Conservation (phyloP, 2,888 invertebrate species). For the Rhaphigaster nebulosa region DNA sequence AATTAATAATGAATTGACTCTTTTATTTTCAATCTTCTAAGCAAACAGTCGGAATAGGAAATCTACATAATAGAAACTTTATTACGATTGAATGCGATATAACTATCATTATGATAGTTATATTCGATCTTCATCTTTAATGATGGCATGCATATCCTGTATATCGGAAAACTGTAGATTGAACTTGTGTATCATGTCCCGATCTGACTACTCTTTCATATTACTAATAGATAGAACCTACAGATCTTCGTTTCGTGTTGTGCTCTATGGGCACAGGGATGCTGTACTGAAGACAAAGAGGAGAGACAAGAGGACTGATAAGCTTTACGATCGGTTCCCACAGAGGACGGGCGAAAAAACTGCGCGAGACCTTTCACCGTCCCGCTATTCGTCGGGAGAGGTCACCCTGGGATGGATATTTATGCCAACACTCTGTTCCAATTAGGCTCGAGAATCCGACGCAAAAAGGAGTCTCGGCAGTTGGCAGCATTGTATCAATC, state of each 20-base stretch:
- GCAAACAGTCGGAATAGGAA: too few relatives aligned
- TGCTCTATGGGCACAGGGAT: background rate
- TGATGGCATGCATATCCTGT: too few relatives aligned
- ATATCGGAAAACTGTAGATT: too few relatives aligned
- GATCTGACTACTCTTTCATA: background rate
- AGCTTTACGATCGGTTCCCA: conserved; percentile 39
- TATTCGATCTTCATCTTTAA: too few relatives aligned
- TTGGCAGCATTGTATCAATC: conserved; percentile 43
- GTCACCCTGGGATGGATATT: conserved; percentile 4
- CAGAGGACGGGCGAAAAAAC: conserved; percentile 12
- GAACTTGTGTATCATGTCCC: too few relatives aligned
- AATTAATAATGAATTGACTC: too few relatives aligned
- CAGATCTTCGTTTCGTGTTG: background rate
- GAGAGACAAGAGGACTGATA: background rate
- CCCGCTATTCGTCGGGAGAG: conserved; percentile 20
- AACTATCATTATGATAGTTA: too few relatives aligned
- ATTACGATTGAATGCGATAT: too few relatives aligned
- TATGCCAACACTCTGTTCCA: conserved; percentile 40
- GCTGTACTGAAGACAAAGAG: background rate
- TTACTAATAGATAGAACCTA: too few relatives aligned
- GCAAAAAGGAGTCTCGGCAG: background rate
- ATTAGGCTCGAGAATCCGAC: background rate
- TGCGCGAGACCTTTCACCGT: conserved; percentile 4
- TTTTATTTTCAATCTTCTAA: too few relatives aligned
- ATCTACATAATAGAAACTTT: too few relatives aligned